Conservation (phyloP, 2,888 invertebrate genomes). For the Blastobasis lacticolella region DNA sequence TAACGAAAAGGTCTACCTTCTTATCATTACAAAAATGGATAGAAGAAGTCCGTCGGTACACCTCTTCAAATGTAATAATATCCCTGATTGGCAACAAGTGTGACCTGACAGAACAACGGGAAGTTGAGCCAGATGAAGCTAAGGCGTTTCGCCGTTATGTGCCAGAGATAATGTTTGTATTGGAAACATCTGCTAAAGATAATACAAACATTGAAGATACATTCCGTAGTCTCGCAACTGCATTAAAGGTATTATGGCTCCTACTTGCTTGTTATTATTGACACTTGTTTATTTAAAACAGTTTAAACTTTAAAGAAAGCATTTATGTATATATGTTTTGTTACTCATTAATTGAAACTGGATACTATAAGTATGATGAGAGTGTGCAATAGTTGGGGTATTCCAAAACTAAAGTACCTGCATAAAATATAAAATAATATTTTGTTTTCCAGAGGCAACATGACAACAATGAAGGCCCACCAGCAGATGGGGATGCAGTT, state of each 20-base stretch:
- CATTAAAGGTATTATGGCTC: constrained; percentile 78
- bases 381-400: background rate
- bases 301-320: too few relatives aligned
- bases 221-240: constrained; percentile 88
- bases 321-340: too few relatives aligned
- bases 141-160: constrained; percentile 89
- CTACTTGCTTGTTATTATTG: background rate
- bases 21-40: constrained; percentile 95
- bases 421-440: constrained; percentile 2
- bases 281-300: too few relatives aligned
- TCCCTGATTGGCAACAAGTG: constrained; percentile 95
- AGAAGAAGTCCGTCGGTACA: constrained; percentile 95
- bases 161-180: constrained; percentile 88
- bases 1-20: constrained; percentile 94
- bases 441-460: constrained; percentile 79
- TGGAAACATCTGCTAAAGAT: constrained; percentile 93
- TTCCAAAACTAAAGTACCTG: too few relatives aligned
- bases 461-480: constrained; percentile 78
- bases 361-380: background rate
- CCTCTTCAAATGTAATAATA: constrained; percentile 92
- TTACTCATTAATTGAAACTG: background rate
- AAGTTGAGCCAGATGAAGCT: constrained; percentile 90
- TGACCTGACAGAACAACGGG: constrained; percentile 85
- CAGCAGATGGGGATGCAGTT: constrained; percentile 77
- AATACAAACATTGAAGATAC: constrained; percentile 93